These are phyloP conservation scores for Odontophorus gujanensis DNA, from an alignment of 2,113 vertebrate genomes.

Conservation along the genomic window DNA sequence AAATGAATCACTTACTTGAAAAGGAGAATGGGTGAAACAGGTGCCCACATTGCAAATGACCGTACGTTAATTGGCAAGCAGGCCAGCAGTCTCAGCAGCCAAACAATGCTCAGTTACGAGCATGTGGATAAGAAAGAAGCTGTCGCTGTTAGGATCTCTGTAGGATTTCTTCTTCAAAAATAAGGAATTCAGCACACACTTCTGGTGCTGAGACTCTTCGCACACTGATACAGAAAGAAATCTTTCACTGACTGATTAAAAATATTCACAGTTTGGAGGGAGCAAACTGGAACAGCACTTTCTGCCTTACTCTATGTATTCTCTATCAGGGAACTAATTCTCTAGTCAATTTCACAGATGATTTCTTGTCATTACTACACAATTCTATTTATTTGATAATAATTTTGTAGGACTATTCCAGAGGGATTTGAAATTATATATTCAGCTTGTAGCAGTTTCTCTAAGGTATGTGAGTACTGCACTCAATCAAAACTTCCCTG, in stretches of 20 bases:
- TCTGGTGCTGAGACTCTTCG: constrained; percentile 28
- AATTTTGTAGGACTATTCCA: constrained; percentile 61
- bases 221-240: constrained; percentile 14
- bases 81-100: neutral
- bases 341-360: constrained; percentile 66
- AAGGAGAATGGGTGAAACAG: neutral
- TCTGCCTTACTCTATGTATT: constrained; percentile 19
- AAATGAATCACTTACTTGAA: neutral
- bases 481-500: constrained; percentile 13
- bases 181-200: constrained; percentile 31
- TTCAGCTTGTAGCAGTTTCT: constrained; percentile 40
- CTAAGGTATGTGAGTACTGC: constrained; percentile 17
- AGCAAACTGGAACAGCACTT: constrained; percentile 38
- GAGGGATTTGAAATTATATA: constrained; percentile 35
- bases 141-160: neutral
- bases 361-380: constrained; percentile 63
- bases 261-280: constrained; percentile 49
- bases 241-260: constrained; percentile 60
- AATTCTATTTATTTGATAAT: constrained; percentile 69
- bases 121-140: neutral
- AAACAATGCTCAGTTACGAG: neutral
- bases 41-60: neutral
- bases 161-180: constrained; percentile 7
- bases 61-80: neutral
- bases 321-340: constrained; percentile 50